Evolutionary conservation across 37 sponge, comb jelly and placozoan species (phyloP).

Genomic region (Chondrosia reniformis): DNA sequence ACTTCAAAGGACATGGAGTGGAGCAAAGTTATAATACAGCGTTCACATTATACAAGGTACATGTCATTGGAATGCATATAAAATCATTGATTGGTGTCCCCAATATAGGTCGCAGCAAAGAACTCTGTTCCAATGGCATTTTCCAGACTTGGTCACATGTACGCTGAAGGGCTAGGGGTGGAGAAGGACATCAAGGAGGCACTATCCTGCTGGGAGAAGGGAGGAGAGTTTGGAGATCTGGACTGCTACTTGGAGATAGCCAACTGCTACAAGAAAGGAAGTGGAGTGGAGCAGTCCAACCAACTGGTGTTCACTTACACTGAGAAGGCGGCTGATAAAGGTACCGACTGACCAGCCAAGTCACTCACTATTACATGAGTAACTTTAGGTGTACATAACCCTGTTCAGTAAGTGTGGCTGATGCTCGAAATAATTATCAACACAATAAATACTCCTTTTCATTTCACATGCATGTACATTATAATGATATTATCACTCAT

Average conservation of each 20-base stretch:
- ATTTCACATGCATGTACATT: no score
- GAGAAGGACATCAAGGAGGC: constrained; percentile 49
- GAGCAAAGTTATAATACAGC: constrained; percentile 65
- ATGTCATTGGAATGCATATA: neutral
- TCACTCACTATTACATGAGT: neutral
- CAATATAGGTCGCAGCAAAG: constrained; percentile 62
- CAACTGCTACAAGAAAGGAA: constrained; percentile 74
- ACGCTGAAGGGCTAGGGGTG: constrained; percentile 65
- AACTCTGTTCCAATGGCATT: constrained; percentile 71
- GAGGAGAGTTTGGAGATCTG: constrained; percentile 60
- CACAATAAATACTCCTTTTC: no score
- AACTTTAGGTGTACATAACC: neutral
- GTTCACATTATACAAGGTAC: constrained; percentile 68
- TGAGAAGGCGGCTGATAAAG: constrained; percentile 54
- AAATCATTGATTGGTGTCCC: neutral
- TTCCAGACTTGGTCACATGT: constrained; percentile 63
- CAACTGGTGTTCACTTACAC: constrained; percentile 58
- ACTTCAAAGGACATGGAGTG: constrained; percentile 68
- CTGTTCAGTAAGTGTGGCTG: neutral
- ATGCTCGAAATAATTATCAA: no score
- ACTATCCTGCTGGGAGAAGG: constrained; percentile 48
- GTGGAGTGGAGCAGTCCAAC: constrained; percentile 61
- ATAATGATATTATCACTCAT: no score
- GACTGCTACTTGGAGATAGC: constrained; percentile 66
- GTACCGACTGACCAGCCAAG: constrained; percentile 1